Conservation (phyloP, 2,888 invertebrate genomes). For the Lamproptera curius region DNA sequence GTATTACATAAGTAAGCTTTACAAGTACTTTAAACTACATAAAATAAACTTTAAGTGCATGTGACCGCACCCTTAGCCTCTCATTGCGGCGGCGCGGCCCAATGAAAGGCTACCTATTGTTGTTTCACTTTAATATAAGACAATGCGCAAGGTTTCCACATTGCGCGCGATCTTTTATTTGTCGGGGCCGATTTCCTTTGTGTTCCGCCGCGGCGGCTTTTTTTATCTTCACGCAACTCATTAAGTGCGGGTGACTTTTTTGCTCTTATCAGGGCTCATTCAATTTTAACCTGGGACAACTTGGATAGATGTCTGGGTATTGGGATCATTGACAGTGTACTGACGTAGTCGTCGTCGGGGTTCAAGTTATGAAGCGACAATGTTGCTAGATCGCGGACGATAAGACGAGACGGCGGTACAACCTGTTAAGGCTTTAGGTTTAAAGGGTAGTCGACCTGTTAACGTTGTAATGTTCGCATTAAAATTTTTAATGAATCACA, state of each 20-base stretch:
- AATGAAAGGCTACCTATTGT: conserved; percentile 78
- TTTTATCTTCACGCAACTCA: conserved; percentile 67
- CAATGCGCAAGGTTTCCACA: conserved; percentile 71
- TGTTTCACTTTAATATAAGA: conserved; percentile 76
- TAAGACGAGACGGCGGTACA: too few species aligned
- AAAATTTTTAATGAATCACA: too few species aligned
- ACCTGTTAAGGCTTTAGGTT: too few species aligned
- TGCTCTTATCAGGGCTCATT: conserved; percentile 35
- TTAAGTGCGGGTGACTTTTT: conserved; percentile 51
- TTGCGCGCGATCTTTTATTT: conserved; percentile 63
- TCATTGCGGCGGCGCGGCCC: conserved; percentile 73
- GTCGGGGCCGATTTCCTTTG: conserved; percentile 51
- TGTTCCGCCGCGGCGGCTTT: conserved; percentile 58
- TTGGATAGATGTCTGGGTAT: conserved; percentile 14
- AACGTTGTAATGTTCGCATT: too few species aligned
- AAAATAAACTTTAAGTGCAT: conserved; percentile 34
- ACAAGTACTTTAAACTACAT: too few species aligned
- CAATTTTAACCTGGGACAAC: conserved; percentile 28
- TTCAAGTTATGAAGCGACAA: conserved; percentile 9
- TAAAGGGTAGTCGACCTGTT: too few species aligned
- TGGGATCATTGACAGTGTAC: conserved; percentile 12
- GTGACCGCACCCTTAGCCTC: conserved; percentile 39
- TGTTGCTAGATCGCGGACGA: too few species aligned
- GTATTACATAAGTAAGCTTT: too few species aligned
- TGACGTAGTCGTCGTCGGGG: too few species aligned